Conservation (phyloP, 2,113 vertebrate genomes). For the Dolichotis patagonum region DNA sequence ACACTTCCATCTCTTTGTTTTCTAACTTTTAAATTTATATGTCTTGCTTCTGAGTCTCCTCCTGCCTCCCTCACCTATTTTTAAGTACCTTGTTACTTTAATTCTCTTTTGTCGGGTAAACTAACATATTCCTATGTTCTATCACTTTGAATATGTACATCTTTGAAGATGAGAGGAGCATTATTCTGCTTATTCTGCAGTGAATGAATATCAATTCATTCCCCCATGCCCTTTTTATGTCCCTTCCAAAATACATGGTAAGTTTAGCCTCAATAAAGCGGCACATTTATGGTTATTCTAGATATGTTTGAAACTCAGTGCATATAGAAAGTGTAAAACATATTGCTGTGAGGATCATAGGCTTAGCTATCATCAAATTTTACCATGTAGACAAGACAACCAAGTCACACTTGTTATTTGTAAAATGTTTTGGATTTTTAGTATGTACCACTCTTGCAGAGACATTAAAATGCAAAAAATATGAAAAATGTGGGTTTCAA, state of each 20-base stretch:
- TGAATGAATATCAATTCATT: background rate
- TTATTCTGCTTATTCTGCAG: background rate
- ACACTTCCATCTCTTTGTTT: background rate
- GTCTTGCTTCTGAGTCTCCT: background rate
- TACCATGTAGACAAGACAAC: background rate
- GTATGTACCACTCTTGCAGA: background rate
- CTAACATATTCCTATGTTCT: background rate
- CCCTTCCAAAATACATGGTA: background rate
- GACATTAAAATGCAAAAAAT: background rate
- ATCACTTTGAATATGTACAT: background rate
- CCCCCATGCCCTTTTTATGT: background rate
- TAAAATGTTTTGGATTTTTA: background rate
- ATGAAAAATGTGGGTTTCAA: background rate
- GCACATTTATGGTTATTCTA: background rate
- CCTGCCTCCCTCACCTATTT: background rate
- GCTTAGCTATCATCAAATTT: background rate
- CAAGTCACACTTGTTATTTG: background rate
- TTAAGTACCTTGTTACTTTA: background rate
- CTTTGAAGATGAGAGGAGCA: background rate
- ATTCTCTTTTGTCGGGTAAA: background rate
- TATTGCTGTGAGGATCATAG: background rate
- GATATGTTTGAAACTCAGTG: background rate
- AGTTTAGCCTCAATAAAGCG: background rate
- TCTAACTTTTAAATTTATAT: background rate
- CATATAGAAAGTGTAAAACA: background rate